Evolutionary conservation across 2,113 vertebrate species (phyloP).

Genomic region (Rhynchopsitta pachyrhyncha): DNA sequence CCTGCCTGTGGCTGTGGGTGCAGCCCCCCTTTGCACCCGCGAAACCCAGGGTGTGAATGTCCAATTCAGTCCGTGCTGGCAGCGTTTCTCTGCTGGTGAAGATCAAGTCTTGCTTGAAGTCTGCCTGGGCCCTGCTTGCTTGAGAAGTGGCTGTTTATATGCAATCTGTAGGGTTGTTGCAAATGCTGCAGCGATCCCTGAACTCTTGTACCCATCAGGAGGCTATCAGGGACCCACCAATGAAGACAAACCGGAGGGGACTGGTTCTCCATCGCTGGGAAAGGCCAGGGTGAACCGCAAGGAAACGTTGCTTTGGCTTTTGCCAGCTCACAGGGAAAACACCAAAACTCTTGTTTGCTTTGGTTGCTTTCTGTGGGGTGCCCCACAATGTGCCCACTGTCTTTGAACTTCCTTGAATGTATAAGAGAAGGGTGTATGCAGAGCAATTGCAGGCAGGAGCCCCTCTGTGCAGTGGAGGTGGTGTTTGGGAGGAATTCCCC

Average conservation of each 20-base stretch:
- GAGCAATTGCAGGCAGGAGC: background rate
- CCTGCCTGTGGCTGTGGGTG: background rate
- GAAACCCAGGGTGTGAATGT: accelerated
- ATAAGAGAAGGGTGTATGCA: accelerated
- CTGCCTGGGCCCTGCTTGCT: background rate
- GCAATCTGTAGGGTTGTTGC: background rate
- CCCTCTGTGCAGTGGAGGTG: background rate
- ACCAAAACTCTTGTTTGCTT: background rate
- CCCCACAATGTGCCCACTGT: accelerated
- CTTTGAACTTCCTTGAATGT: accelerated
- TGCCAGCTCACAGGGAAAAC: accelerated
- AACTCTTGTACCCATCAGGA: background rate
- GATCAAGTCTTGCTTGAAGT: background rate
- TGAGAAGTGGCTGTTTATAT: background rate
- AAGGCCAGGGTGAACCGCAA: background rate
- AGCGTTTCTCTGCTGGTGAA: background rate
- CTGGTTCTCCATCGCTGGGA: background rate
- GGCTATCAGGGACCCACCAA: background rate
- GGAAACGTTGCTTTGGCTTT: background rate
- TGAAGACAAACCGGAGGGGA: accelerated
- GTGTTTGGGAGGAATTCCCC: background rate
- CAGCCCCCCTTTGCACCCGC: background rate
- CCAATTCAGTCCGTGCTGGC: background rate
- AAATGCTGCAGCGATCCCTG: background rate
- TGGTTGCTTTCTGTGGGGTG: background rate